A percentile compares a stretch with the other conserved stretches of the same genome.
These are phyloP conservation scores for Eulacestoma nigropectus DNA, from an alignment of 2,113 vertebrate genomes.

Conservation along the genomic window DNA sequence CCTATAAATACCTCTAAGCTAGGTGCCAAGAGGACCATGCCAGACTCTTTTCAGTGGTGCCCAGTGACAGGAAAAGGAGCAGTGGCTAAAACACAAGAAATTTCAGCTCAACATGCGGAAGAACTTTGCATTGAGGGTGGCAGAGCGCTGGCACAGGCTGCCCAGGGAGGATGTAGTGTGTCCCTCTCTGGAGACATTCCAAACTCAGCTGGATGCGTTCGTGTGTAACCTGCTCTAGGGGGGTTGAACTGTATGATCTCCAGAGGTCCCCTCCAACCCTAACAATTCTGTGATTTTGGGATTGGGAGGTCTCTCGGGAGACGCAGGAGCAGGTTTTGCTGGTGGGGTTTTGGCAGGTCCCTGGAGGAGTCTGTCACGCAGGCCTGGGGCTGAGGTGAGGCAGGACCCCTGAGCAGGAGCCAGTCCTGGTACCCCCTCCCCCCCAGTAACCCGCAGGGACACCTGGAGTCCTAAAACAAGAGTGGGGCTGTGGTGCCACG, in stretches of 20 bases:
- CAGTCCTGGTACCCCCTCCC: no score
- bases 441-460: no score
- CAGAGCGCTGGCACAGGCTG: background rate
- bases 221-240: background rate
- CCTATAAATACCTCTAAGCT: background rate
- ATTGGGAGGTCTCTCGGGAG: accelerated
- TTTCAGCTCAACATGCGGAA: background rate
- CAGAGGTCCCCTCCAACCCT: background rate
- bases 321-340: background rate
- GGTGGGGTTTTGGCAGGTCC: accelerated
- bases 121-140: no score
- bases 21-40: background rate
- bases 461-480: background rate
- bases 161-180: background rate
- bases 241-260: background rate
- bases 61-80: background rate
- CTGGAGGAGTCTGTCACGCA: background rate
- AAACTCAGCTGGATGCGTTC: accelerated
- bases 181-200: background rate
- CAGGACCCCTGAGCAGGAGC: background rate
- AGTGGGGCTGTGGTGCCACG: accelerated
- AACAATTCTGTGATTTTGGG: background rate
- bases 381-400: background rate
- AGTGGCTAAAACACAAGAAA: background rate
- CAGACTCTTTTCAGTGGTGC: background rate